A percentile compares a stretch with the other conserved stretches of the same genome.
Evolutionary conservation across 2,797 vertebrate genomes (phyloP).

Genomic region (Enteromius afrohamiltoni): DNA sequence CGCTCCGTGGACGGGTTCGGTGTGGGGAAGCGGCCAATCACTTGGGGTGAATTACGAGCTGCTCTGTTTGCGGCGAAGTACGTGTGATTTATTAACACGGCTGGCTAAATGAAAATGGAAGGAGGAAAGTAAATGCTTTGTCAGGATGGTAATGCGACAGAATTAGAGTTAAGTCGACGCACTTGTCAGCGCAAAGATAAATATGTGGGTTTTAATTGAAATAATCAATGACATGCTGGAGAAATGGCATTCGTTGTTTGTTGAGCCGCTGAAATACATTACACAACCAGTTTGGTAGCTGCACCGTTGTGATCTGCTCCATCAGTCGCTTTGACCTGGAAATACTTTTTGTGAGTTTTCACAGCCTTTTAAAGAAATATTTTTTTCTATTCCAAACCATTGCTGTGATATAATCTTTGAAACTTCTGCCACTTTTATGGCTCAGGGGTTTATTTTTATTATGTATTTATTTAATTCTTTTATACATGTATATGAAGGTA

Average conservation of each 20-base stretch:
- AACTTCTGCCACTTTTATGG: background rate
- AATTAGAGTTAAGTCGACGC: slow-evolving; percentile 30
- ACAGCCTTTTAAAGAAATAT: background rate
- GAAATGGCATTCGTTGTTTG: background rate
- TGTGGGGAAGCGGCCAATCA: background rate
- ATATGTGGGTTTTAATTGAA: slow-evolving; percentile 31
- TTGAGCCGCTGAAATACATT: background rate
- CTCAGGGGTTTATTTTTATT: background rate
- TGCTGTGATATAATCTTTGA: background rate
- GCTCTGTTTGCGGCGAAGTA: slow-evolving; percentile 24
- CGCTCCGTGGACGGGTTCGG: background rate
- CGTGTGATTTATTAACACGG: slow-evolving; percentile 30
- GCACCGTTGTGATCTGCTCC: background rate
- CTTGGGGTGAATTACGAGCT: slow-evolving; percentile 39
- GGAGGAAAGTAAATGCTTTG: slow-evolving; percentile 38
- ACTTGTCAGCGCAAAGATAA: slow-evolving; percentile 27
- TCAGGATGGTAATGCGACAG: slow-evolving; percentile 39
- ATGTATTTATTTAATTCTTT: background rate
- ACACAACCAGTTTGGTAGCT: background rate
- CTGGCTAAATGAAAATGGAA: slow-evolving; percentile 32
- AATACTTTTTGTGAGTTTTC: background rate
- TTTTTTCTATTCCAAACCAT: background rate
- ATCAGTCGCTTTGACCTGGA: background rate
- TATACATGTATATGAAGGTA: slow-evolving; percentile 1
- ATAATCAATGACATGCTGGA: slow-evolving; percentile 21